Percentiles rank a stretch among this genome's conserved stretches.
These are phyloP conservation scores for Calyptommatus sinebrachiatus DNA, from an alignment of 2,113 vertebrate genomes.

Conservation along the genomic window DNA sequence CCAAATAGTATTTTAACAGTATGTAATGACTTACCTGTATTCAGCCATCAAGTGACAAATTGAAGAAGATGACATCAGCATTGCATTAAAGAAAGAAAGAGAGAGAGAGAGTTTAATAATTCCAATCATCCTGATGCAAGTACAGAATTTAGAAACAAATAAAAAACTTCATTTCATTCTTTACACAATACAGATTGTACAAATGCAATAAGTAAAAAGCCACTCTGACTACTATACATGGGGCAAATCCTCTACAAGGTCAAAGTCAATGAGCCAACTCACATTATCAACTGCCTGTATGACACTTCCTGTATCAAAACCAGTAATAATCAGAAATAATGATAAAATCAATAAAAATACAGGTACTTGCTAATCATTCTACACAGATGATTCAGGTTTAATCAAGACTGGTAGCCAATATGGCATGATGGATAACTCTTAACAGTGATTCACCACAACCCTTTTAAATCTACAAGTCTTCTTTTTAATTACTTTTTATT, in stretches of 20 bases:
- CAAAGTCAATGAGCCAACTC: background rate
- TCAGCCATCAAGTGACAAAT: background rate
- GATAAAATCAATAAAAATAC: background rate
- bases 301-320: background rate
- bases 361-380: background rate
- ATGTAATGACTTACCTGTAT: conserved; percentile 55
- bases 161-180: background rate
- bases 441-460: too few species aligned
- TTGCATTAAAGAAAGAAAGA: conserved; percentile 36
- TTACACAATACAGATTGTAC: background rate
- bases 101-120: conserved; percentile 38
- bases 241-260: background rate
- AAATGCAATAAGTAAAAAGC: background rate
- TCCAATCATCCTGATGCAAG: background rate
- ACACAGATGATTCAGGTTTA: background rate
- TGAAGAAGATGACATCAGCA: conserved; percentile 9
- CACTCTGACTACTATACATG: too few species aligned
- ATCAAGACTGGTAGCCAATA: too few species aligned
- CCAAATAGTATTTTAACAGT: background rate
- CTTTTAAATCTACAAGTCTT: too few species aligned
- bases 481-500: too few species aligned
- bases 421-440: too few species aligned
- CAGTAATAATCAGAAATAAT: background rate
- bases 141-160: background rate
- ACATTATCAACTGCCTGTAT: background rate